Evolutionary conservation across 2,797 vertebrate species (phyloP).

Genomic region (Coreius guichenoti): DNA sequence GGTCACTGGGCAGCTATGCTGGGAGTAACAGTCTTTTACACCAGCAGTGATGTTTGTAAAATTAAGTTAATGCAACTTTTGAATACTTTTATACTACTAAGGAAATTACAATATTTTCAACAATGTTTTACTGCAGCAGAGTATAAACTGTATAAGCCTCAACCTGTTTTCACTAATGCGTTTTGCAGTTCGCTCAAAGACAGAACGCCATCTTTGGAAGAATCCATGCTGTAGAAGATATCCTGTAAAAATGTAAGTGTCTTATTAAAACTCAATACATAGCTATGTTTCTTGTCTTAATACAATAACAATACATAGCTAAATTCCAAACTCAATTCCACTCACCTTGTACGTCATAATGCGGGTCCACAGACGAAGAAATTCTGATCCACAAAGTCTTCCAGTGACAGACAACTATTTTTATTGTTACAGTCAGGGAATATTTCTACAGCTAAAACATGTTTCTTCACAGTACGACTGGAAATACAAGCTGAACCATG

Average conservation of each 20-base stretch:
- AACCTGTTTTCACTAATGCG: slow-evolving; percentile 54
- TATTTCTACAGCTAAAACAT: background rate
- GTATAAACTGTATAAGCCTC: background rate
- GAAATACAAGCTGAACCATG: background rate
- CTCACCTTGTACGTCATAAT: slow-evolving; percentile 67
- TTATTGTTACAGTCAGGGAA: slow-evolving; percentile 56
- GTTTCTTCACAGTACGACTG: background rate
- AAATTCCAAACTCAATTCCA: background rate
- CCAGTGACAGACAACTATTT: slow-evolving; percentile 70
- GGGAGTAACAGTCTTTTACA: background rate
- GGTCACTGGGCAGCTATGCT: background rate
- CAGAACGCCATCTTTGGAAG: slow-evolving; percentile 66
- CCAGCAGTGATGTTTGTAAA: background rate
- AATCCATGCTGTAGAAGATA: slow-evolving; percentile 69
- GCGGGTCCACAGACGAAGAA: slow-evolving; percentile 69
- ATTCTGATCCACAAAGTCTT: slow-evolving; percentile 69
- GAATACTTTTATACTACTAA: background rate
- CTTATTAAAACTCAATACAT: background rate
- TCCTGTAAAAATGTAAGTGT: slow-evolving; percentile 57
- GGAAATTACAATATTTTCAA: background rate
- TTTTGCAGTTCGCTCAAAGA: slow-evolving; percentile 68
- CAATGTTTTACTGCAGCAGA: background rate
- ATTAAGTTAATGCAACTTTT: background rate
- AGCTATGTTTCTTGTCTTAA: background rate
- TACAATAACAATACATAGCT: background rate